Percentiles rank a stretch among this genome's conserved stretches.
phyloP scores from a whole-genome alignment of 2,797 vertebrate species.

The Knipowitschia caucasica region DNA sequence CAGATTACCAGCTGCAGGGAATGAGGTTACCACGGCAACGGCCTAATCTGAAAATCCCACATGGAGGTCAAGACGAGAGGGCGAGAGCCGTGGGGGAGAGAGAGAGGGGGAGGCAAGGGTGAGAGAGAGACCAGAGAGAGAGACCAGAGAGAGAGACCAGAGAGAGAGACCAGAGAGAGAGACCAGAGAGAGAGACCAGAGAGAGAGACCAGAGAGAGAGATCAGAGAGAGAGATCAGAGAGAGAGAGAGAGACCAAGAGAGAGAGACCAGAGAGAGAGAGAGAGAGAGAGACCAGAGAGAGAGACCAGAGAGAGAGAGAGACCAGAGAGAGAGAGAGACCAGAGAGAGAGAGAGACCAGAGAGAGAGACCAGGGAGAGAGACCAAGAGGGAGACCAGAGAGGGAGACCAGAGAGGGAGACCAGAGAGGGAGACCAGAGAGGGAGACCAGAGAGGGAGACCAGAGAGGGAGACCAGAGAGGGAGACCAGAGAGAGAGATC shows the following conservation, averaged over 20 bases:
- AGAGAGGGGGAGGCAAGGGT: background rate
- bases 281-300: background rate
- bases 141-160: background rate
- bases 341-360: background rate
- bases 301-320: too few species aligned
- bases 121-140: too few species aligned
- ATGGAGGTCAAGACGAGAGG: slow-evolving; percentile 50
- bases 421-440: too few species aligned
- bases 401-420: background rate
- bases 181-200: background rate
- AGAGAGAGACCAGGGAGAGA: background rate
- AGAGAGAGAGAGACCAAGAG: background rate
- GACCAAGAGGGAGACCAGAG: background rate
- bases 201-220: background rate
- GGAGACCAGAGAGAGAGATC: too few species aligned
- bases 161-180: background rate
- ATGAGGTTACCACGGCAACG: slow-evolving; percentile 57
- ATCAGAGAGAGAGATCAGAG: background rate
- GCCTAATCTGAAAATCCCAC: slow-evolving; percentile 64
- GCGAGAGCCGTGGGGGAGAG: background rate
- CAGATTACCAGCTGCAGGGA: slow-evolving; percentile 63
- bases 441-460: too few species aligned
- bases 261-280: background rate
- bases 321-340: too few species aligned
- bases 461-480: background rate